phyloP scores from a whole-genome alignment of 2,113 vertebrate genomes.

The Phylloscopus trochiloides region DNA sequence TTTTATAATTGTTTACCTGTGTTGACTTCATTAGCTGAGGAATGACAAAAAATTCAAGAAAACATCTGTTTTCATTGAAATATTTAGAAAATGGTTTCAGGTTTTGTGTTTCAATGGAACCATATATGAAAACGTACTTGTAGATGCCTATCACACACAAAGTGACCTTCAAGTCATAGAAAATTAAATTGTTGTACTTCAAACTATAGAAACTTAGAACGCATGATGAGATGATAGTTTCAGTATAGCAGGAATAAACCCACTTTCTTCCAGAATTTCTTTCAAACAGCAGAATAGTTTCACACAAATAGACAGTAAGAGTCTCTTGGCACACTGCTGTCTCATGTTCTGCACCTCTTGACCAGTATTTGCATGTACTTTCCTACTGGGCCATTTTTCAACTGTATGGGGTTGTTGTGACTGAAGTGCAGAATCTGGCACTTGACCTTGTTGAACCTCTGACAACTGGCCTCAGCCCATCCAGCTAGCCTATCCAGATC shows the following conservation, averaged over 20 bases:
- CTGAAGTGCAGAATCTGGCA: rapidly evolving
- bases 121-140: neutral
- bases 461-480: neutral
- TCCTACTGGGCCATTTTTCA: neutral
- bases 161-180: neutral
- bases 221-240: neutral
- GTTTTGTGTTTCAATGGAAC: neutral
- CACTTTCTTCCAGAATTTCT: neutral
- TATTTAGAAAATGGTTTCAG: neutral
- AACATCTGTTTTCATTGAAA: neutral
- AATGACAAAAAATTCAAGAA: neutral
- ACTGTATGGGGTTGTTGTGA: rapidly evolving
- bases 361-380: rapidly evolving
- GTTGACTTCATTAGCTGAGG: neutral
- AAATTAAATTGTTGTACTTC: neutral
- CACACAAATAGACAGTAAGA: neutral
- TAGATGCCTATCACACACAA: neutral
- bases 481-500: neutral
- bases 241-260: neutral
- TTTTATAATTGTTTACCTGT: neutral
- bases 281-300: neutral
- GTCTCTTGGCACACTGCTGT: neutral
- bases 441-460: neutral
- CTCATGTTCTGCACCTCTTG: neutral
- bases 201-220: neutral